Evolutionary conservation across 2,113 vertebrate species (phyloP).

Genomic region (Nesoenas mayeri): DNA sequence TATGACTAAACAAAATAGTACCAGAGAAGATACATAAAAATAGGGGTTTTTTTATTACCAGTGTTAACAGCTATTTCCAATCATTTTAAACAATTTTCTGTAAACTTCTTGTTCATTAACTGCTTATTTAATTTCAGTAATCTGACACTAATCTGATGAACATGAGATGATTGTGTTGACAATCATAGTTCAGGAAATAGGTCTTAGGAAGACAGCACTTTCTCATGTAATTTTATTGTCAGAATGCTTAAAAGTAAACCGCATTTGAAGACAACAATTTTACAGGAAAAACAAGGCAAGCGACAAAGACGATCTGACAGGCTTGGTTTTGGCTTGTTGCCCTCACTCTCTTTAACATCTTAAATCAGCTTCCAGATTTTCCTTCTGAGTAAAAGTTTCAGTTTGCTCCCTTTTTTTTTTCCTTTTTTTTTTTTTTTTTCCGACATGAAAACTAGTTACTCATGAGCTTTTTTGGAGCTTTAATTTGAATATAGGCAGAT

Average conservation of each 20-base stretch:
- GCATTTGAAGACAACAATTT: conserved; percentile 2
- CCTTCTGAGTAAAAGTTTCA: background rate
- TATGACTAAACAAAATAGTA: background rate
- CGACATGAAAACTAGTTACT: background rate
- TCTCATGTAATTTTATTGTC: conserved; percentile 24
- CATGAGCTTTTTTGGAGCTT: background rate
- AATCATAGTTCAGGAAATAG: background rate
- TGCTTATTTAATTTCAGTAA: background rate
- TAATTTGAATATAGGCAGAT: background rate
- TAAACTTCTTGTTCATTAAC: background rate
- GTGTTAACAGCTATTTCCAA: background rate
- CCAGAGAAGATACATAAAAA: background rate
- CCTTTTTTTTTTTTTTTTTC: no score
- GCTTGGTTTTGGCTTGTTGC: background rate
- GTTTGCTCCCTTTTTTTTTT: no score
- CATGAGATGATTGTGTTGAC: background rate
- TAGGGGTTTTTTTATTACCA: background rate
- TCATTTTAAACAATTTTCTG: background rate
- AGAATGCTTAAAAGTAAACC: conserved; percentile 23
- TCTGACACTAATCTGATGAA: background rate
- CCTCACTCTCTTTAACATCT: background rate
- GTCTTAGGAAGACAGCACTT: background rate
- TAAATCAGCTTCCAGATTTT: background rate
- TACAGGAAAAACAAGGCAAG: background rate
- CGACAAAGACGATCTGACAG: conserved; percentile 4